Conservation (phyloP, 2,113 vertebrate species). For the Zosterops lateralis region DNA sequence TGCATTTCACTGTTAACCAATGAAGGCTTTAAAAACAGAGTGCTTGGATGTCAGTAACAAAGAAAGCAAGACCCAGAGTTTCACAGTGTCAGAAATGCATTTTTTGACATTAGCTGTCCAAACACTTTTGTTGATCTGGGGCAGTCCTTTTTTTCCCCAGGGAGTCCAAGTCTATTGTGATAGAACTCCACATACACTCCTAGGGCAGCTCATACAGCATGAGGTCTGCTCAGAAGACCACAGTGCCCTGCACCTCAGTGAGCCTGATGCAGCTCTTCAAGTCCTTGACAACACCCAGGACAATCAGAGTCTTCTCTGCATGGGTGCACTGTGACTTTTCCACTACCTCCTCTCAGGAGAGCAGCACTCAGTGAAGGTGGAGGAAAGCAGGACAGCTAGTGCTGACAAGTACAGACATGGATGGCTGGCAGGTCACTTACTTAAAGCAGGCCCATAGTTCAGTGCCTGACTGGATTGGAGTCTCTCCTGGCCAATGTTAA, state of each 20-base stretch:
- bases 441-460: neutral
- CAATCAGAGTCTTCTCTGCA: neutral
- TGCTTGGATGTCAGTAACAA: neutral
- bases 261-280: neutral
- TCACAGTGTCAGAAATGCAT: neutral
- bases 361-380: neutral
- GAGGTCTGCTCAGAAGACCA: neutral
- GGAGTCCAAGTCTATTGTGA: neutral
- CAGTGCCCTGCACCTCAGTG: neutral
- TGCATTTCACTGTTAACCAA: neutral
- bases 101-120: neutral
- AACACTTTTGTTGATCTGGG: neutral
- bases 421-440: neutral
- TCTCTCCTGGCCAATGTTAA: neutral
- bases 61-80: neutral
- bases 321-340: fast-evolving
- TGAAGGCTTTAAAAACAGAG: neutral
- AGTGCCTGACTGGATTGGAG: neutral
- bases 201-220: neutral
- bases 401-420: neutral
- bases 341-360: neutral
- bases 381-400: neutral
- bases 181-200: neutral
- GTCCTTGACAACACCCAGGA: neutral
- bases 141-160: neutral